Conservation (phyloP, 2,888 invertebrate species). For the Perdita meconis region DNA sequence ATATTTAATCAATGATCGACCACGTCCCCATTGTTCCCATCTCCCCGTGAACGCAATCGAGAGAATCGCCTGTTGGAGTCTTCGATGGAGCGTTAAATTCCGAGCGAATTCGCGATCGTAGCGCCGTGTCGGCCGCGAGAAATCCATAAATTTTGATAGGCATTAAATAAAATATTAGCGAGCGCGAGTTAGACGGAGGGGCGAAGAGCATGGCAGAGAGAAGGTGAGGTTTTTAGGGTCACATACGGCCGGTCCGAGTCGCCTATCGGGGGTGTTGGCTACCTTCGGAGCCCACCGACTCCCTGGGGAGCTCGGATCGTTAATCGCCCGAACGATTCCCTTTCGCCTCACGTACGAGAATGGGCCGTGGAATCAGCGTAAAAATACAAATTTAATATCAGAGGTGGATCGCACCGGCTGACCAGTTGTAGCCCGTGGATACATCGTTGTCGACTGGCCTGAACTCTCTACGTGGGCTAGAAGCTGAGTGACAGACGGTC, state of each 20-base stretch:
- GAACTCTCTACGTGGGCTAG: conserved; percentile 12
- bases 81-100: conserved; percentile 33
- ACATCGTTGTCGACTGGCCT: conserved; percentile 48
- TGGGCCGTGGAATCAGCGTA: conserved; percentile 87
- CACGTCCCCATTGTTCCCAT: conserved; percentile 15
- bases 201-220: conserved; percentile 41
- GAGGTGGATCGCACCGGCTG: conserved; percentile 54
- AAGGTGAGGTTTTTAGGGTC: conserved; percentile 59
- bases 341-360: conserved; percentile 86
- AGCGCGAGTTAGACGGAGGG: conserved; percentile 44
- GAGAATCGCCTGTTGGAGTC: background rate
- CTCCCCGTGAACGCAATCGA: background rate
- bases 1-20: conserved; percentile 9
- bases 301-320: conserved; percentile 84
- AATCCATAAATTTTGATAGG: conserved; percentile 83
- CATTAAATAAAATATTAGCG: conserved; percentile 81
- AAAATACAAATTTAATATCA: conserved; percentile 88
- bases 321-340: conserved; percentile 86
- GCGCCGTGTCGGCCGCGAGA: conserved; percentile 54
- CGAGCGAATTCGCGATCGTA: conserved; percentile 18
- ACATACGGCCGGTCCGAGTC: conserved; percentile 48
- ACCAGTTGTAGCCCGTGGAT: conserved; percentile 45
- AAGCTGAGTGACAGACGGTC: conserved; percentile 10
- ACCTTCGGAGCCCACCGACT: conserved; percentile 65
- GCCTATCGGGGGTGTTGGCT: conserved; percentile 56